These are phyloP conservation scores for Homalodisca vitripennis DNA, from an alignment of 1,140 invertebrate genomes.

Conservation along the genomic window DNA sequence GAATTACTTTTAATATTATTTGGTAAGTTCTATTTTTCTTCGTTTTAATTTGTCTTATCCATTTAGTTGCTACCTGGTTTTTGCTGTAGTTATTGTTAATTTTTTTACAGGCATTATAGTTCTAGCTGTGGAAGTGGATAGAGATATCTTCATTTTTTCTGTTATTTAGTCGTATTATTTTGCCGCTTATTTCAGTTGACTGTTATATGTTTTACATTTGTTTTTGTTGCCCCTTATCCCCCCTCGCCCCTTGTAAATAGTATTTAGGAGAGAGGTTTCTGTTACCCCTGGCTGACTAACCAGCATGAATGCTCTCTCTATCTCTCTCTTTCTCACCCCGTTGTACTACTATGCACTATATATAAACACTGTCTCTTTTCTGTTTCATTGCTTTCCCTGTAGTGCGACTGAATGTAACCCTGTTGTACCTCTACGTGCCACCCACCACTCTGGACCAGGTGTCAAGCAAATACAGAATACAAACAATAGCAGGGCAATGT, in stretches of 20 bases:
- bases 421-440: not conserved
- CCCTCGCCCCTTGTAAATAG: not conserved
- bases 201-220: not conserved
- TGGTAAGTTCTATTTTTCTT: too few species aligned
- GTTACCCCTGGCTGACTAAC: constrained; percentile 11
- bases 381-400: constrained; percentile 24
- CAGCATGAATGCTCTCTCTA: constrained; percentile 21
- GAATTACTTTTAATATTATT: too few species aligned
- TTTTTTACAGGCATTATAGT: constrained; percentile 5
- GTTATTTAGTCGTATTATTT: not conserved
- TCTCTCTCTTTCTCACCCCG: constrained; percentile 5
- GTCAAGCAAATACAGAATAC: too few species aligned
- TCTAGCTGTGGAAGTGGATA: not conserved
- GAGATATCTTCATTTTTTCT: not conserved
- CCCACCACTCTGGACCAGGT: constrained; percentile 18
- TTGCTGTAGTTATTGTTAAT: not conserved
- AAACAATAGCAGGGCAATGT: too few species aligned
- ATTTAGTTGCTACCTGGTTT: too few species aligned
- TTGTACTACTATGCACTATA: constrained; percentile 14
- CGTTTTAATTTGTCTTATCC: too few species aligned
- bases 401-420: constrained; percentile 22
- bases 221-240: not conserved
- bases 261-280: constrained; percentile 15
- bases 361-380: constrained; percentile 16
- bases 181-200: not conserved